Evolutionary conservation across 2,797 vertebrate genomes (phyloP).

Genomic region (Typhlichthys eigenmanni): DNA sequence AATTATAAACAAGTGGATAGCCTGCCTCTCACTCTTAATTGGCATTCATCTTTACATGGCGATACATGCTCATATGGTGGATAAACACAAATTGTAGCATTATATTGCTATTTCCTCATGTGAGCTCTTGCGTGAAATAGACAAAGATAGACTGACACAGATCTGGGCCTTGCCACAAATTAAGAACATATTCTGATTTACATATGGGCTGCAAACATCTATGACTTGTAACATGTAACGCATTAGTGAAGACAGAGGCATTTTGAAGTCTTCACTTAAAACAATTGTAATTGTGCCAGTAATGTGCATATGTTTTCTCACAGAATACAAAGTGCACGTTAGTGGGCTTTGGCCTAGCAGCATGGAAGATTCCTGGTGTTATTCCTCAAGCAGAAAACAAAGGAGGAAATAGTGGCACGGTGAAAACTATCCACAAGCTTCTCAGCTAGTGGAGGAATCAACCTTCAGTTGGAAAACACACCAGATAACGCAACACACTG

Average conservation of each 20-base stretch:
- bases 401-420: slow-evolving; percentile 65
- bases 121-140: background rate
- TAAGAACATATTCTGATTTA: background rate
- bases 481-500: slow-evolving; percentile 50
- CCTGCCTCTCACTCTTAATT: slow-evolving; percentile 2
- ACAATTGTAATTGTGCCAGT: slow-evolving; percentile 27
- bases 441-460: slow-evolving; percentile 55
- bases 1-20: slow-evolving; percentile 12
- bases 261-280: slow-evolving; percentile 19
- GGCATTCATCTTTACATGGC: slow-evolving; percentile 41
- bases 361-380: slow-evolving; percentile 65
- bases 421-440: slow-evolving; percentile 59
- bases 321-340: slow-evolving; percentile 61
- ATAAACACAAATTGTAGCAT: slow-evolving; percentile 26
- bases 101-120: too few species aligned
- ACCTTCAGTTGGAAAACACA: slow-evolving; percentile 64
- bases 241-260: slow-evolving; percentile 11
- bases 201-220: background rate
- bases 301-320: slow-evolving; percentile 40
- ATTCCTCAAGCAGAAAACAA: slow-evolving; percentile 69
- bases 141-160: slow-evolving; percentile 6
- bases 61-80: slow-evolving; percentile 4
- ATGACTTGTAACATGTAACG: background rate
- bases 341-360: slow-evolving; percentile 63
- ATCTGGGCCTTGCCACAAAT: background rate